Base-by-base conservation (phyloP, 1,140 invertebrate species). In the Caerostris darwini region DNA sequence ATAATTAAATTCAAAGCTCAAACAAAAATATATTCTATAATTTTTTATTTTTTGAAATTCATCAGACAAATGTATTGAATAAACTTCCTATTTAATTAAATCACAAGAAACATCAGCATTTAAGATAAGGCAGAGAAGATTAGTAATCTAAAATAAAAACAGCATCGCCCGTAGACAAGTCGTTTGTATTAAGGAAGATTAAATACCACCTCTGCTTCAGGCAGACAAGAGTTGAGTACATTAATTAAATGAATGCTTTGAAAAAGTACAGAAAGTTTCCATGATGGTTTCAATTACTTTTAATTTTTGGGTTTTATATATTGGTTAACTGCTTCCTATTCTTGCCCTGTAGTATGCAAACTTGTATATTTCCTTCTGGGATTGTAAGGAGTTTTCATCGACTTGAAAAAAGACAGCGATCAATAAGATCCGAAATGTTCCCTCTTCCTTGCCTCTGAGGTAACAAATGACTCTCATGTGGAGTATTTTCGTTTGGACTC, bases 381-480 rank as follows among this genome's bases (percentile, higher is more conserved):
- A 3, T 77, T 50, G 34, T 77, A 50, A 77, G 53, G 71, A 77
- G 71, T 77, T 77, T 5, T 12, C 71, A 50, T 77, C 3, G 71
- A 77, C 34, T 50, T 2, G 71, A 3, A 53, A 53, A 53, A 53
- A 53, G 34, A 12, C 8, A 50, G 5, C 50, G 12, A 77, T 77
- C 71, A 34, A 77, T 77, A 77, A 77, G 7, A 77, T 12, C 34
- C 10, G 71, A 77, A 77, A 77, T 77, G 71, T 50, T 77, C 71
- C 10, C 8, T 53, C 8, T 50, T 14, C 71, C 34, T 50, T 77
- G 10, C 53, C 71, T 77, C 50, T 50, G 50, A 50, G 71, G 71
- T 77, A 77, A 77, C 71, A 77, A 77, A 77, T 77, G 50, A 77
- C 50, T 77, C 50, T 77, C 71, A 4, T 5, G 71, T 77, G 8